Percentiles rank a stretch among this genome's conserved stretches.
phyloP scores from a whole-genome alignment of 2,113 vertebrate genomes.

The Solea solea region DNA sequence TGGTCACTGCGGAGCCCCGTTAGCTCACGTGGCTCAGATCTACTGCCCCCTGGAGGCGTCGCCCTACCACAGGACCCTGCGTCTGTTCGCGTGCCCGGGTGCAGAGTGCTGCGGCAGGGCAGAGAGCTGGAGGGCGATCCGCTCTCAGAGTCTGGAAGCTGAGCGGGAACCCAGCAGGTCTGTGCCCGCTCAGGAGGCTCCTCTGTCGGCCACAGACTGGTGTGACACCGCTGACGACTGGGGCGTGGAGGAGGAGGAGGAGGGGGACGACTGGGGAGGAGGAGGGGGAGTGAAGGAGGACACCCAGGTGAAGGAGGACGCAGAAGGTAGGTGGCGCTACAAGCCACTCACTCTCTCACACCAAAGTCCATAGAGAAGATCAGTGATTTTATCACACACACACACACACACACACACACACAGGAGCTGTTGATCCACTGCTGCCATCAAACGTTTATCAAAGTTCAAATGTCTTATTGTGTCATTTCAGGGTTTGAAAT shows the following conservation, averaged over 20 bases:
- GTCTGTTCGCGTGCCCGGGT: conserved; percentile 64
- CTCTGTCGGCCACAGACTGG: conserved; percentile 61
- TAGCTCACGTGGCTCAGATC: conserved; percentile 60
- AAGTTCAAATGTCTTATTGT: no score
- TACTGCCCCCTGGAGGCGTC: conserved; percentile 69
- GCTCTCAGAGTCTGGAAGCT: conserved; percentile 61
- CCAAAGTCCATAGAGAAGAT: no score
- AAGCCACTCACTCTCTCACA: no score
- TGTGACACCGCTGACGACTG: conserved; percentile 74
- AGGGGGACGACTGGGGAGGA: conserved; percentile 20
- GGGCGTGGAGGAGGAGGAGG: conserved; percentile 56
- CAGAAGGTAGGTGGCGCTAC: background rate
- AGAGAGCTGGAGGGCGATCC: conserved; percentile 59
- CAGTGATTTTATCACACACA: no score
- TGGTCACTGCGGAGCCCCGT: conserved; percentile 33
- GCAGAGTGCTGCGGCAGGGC: conserved; percentile 36
- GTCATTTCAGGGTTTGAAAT: no score
- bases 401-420: no score
- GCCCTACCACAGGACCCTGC: conserved; percentile 60
- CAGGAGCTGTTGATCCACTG: no score
- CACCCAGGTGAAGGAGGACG: conserved; percentile 3
- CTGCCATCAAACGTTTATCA: no score
- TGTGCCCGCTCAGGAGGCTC: background rate
- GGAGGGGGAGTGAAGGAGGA: conserved; percentile 11
- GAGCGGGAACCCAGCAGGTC: background rate